Evolutionary conservation across 1,140 invertebrate genomes (phyloP).

Genomic region (Venturia canescens): DNA sequence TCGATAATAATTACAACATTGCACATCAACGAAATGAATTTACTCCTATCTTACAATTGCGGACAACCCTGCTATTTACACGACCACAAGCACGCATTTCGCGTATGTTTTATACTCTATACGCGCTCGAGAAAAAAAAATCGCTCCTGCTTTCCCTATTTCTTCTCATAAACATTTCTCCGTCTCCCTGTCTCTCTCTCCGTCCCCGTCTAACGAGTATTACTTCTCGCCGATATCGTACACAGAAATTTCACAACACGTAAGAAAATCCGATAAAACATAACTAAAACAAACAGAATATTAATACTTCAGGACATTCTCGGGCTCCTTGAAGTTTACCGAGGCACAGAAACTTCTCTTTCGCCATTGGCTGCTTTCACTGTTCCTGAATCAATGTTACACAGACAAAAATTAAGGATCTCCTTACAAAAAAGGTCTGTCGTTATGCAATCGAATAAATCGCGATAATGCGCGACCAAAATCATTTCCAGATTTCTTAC

Average conservation of each 20-base stretch:
- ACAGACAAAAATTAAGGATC: not conserved
- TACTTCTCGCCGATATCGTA: too few species aligned
- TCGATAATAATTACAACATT: slow-evolving; percentile 56
- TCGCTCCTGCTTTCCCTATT: too few species aligned
- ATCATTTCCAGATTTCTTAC: not conserved
- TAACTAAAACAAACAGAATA: too few species aligned
- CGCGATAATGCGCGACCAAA: not conserved
- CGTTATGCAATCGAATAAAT: too few species aligned
- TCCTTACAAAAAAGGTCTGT: not conserved
- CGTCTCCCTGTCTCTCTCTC: not conserved
- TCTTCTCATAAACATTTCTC: not conserved
- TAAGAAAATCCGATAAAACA: too few species aligned
- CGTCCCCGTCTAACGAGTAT: not conserved
- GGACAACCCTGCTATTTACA: slow-evolving; percentile 51
- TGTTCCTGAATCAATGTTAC: not conserved
- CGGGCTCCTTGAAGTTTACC: too few species aligned
- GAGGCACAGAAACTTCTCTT: not conserved
- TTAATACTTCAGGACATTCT: too few species aligned
- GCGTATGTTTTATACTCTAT: not conserved
- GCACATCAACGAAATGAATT: slow-evolving; percentile 53
- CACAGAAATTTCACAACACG: too few species aligned
- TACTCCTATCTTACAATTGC: slow-evolving; percentile 52
- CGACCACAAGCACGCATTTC: not conserved
- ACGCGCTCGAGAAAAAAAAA: not conserved
- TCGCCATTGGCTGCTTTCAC: not conserved